These are phyloP conservation scores for Dipodomys ordii DNA, from an alignment of 2,113 vertebrate species.

Conservation along the genomic window DNA sequence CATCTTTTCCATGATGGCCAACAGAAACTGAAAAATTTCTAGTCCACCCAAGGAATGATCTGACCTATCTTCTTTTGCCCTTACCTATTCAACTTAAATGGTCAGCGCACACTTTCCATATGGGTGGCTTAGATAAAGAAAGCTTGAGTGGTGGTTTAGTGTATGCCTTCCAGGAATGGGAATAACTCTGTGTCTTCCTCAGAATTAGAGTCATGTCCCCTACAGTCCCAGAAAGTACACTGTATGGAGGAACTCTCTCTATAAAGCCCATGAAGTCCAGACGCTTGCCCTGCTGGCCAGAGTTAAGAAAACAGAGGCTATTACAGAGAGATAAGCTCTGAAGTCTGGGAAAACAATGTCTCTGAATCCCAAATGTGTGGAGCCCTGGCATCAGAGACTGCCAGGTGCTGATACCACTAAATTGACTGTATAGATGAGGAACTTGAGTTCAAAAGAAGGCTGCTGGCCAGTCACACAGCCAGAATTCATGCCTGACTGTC, in stretches of 20 bases:
- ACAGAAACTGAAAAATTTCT: slow-evolving; percentile 18
- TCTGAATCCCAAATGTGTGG: neutral
- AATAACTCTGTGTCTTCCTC: neutral
- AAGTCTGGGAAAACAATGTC: neutral
- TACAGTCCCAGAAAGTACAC: neutral
- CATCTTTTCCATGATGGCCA: neutral
- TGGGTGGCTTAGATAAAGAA: neutral
- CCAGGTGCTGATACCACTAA: neutral
- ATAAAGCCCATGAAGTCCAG: neutral
- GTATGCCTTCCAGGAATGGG: neutral
- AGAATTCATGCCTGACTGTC: neutral
- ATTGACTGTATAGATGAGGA: slow-evolving; percentile 4
- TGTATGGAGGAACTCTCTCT: neutral
- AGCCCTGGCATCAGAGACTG: neutral
- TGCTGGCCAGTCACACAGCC: neutral
- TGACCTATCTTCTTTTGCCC: neutral
- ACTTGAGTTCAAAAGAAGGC: neutral
- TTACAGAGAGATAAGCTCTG: neutral
- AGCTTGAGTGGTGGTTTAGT: neutral
- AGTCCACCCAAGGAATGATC: neutral
- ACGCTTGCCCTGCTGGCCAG: neutral
- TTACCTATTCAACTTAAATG: neutral
- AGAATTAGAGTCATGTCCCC: neutral
- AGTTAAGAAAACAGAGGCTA: neutral
- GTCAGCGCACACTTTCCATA: neutral